Evolutionary conservation across 2,888 invertebrate species (phyloP).

Genomic region (Poecilobothrus nobilitatus): DNA sequence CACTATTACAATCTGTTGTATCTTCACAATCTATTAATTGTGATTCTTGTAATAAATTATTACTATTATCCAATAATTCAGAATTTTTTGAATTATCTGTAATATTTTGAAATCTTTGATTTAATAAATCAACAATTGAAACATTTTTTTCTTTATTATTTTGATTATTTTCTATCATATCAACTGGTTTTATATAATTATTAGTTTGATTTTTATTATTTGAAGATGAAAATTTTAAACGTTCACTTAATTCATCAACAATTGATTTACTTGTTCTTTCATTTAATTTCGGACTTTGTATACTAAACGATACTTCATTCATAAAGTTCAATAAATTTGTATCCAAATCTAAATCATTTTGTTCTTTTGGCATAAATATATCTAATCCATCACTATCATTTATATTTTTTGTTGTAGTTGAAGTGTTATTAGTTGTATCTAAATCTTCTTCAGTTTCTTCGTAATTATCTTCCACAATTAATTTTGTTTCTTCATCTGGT

Average conservation of each 20-base stretch:
- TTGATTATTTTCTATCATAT: neutral
- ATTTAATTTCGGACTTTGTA: neutral
- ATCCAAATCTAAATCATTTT: constrained; percentile 19
- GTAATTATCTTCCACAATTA: neutral
- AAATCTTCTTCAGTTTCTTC: neutral
- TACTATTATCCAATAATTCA: neutral
- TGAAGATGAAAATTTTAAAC: neutral
- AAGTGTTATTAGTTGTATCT: neutral
- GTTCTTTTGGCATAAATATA: constrained; percentile 16
- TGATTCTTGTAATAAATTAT: constrained; percentile 14
- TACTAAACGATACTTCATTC: constrained; percentile 18
- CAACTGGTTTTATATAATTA: constrained; percentile 7
- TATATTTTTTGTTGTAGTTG: neutral
- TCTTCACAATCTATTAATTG: constrained; percentile 21
- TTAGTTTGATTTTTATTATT: constrained; percentile 8
- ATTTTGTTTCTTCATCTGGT: constrained; percentile 13
- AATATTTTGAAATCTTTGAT: constrained; percentile 29
- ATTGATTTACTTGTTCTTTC: constrained; percentile 11
- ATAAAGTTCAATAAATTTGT: constrained; percentile 18
- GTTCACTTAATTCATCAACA: constrained; percentile 15
- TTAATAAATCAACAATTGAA: constrained; percentile 31
- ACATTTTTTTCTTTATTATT: constrained; percentile 17
- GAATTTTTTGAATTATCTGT: constrained; percentile 15
- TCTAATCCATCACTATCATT: constrained; percentile 16
- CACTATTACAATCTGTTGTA: constrained; percentile 13